Evolutionary conservation across 2,888 invertebrate species (phyloP), one percentile per base, ranked within the genome.

Genomic region (Dasypogon diadema): DNA sequence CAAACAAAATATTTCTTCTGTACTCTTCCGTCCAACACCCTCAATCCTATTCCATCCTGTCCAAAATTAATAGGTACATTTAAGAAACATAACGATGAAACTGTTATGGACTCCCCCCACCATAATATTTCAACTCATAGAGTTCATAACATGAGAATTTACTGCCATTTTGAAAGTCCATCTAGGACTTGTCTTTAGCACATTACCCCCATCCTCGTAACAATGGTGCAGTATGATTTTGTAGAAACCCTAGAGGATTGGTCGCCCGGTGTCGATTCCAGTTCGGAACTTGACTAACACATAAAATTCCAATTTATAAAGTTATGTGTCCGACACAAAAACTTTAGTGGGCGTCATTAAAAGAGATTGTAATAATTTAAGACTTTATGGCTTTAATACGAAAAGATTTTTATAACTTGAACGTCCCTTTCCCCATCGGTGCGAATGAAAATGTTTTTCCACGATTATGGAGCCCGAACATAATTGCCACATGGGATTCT

Each of bases 301-400:
- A 60, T 34, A 60, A 37, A 34, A 60, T 60, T 21, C 21, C 37
- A 60, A 60, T 60, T 60, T 60, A 34, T 18, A 60, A 60, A 60
- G 42, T 60, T 60, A 60, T 60, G 60, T 34, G 37, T 60, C 60
- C 16, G 37, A 37, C 60, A 37, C 60, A 60, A 60, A 60, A 60
- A 60, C 60, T 60, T 60, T 18, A 37, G 37, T 12, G 37, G 12
- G 60, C 21, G 21, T 60, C 60, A 60, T 60, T 60, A 60, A 60
- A 30, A 26, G 60, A 60, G 42, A 60, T 60, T 60, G 60, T 60
- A 60, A 60, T 60, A 60, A 60, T 60, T 60, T 60, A 60, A 60
- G 60, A 37, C 37, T 60, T 60, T 60, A 60, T 60, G 16, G 37
- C 60, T 34, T 60, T 34, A 60, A 60, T 60, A 58, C 30, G 16